A percentile compares a stretch with the other conserved stretches of the same genome.
phyloP scores from a whole-genome alignment of 2,113 vertebrate species.

The Progne subis region DNA sequence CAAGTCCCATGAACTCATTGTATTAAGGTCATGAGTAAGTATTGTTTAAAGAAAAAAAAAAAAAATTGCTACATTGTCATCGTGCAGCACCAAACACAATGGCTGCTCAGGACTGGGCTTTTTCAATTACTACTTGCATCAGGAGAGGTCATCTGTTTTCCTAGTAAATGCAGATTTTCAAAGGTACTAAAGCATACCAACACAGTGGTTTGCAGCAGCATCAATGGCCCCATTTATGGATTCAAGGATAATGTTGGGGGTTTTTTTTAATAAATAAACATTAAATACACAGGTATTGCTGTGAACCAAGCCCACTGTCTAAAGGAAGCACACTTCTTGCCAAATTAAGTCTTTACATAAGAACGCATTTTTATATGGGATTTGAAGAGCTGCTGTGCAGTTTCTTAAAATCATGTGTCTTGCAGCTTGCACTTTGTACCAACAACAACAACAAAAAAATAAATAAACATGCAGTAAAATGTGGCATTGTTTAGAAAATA shows the following conservation, averaged over 20 bases:
- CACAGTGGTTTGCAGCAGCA: background rate
- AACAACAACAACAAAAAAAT: slow-evolving; percentile 48
- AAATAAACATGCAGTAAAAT: slow-evolving; percentile 65
- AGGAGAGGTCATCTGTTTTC: background rate
- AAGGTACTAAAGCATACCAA: background rate
- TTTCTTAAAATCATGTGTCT: slow-evolving; percentile 60
- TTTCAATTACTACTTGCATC: background rate
- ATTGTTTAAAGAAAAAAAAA: background rate
- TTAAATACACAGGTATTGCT: slow-evolving; percentile 34
- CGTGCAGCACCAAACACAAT: background rate
- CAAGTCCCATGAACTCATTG: background rate
- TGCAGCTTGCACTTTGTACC: slow-evolving; percentile 28
- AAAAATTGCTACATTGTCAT: background rate
- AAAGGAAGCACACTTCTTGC: slow-evolving; percentile 54
- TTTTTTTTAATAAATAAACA: background rate
- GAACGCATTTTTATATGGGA: slow-evolving; percentile 42
- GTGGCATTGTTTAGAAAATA: slow-evolving; percentile 53
- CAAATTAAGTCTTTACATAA: slow-evolving; percentile 33
- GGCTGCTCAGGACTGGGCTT: background rate
- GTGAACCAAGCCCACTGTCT: slow-evolving; percentile 63
- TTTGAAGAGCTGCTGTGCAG: slow-evolving; percentile 45
- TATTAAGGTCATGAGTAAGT: background rate
- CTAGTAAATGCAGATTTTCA: background rate
- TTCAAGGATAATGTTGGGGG: background rate
- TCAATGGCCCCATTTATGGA: background rate